Conservation (phyloP, 53 echinoderm and acorn worm genomes). For the Mesocentrotus franciscanus region DNA sequence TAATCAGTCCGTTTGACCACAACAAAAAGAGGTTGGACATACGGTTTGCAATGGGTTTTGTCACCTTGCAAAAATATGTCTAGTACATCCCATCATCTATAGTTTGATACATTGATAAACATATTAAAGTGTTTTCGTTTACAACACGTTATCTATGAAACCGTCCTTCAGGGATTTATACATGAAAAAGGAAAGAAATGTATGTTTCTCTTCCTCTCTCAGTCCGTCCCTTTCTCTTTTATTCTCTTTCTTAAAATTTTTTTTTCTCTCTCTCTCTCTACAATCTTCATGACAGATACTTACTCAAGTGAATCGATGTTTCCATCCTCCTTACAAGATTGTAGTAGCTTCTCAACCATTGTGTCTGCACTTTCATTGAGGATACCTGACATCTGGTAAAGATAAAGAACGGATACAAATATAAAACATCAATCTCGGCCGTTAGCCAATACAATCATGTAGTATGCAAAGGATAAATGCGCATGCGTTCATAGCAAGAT, state of each 20-base stretch:
- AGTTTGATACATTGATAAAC: neutral
- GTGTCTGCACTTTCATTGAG: conserved; percentile 63
- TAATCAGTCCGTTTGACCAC: too few species aligned
- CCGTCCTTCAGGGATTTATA: too few species aligned
- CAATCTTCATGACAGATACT: neutral
- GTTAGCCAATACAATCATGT: too few species aligned
- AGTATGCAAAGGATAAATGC: too few species aligned
- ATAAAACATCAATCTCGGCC: neutral
- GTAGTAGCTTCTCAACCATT: conserved; percentile 64
- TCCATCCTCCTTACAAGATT: conserved; percentile 49
- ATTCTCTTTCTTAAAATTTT: neutral
- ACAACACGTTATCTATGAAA: too few species aligned
- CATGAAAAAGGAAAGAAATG: too few species aligned
- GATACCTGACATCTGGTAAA: conserved; percentile 64
- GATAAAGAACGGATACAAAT: neutral
- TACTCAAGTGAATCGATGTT: conserved; percentile 67
- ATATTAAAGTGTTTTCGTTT: too few species aligned
- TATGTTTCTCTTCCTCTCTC: neutral
- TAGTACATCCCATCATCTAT: neutral
- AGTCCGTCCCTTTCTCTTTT: neutral
- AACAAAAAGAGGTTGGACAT: too few species aligned
- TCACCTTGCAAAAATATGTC: too few species aligned
- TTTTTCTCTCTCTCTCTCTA: neutral
- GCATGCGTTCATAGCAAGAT: too few species aligned
- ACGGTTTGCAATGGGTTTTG: too few species aligned